Evolutionary conservation across 2,797 vertebrate species (phyloP).

Genomic region (Myoxocephalus aenaeus): DNA sequence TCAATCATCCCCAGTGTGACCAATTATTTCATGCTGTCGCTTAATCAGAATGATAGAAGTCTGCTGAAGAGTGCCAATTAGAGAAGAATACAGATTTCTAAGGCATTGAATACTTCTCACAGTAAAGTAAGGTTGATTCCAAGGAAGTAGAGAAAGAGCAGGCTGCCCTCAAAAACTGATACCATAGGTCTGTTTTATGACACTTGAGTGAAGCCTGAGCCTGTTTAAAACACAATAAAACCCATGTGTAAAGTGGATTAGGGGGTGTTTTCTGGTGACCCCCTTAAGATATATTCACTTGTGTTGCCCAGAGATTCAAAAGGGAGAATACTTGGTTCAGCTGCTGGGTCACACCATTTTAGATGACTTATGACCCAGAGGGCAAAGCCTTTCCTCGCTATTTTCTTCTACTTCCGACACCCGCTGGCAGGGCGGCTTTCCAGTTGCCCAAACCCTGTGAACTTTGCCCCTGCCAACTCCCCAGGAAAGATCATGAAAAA

Average conservation of each 20-base stretch:
- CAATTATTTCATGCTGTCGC: neutral
- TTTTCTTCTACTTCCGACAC: slow-evolving; percentile 68
- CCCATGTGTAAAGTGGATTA: slow-evolving; percentile 14
- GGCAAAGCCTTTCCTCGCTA: slow-evolving; percentile 56
- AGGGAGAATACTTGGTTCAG: slow-evolving; percentile 42
- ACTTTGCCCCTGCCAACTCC: slow-evolving; percentile 52
- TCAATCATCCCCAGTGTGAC: neutral
- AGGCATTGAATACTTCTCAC: neutral
- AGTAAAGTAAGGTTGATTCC: neutral
- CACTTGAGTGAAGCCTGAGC: neutral
- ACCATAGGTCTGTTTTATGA: slow-evolving; percentile 20
- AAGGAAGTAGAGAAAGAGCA: neutral
- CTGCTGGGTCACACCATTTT: slow-evolving; percentile 61
- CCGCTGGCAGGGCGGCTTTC: slow-evolving; percentile 52
- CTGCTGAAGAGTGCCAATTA: no score
- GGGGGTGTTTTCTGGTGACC: slow-evolving; percentile 18
- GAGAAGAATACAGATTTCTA: neutral
- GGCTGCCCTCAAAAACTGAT: slow-evolving; percentile 12
- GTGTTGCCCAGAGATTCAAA: slow-evolving; percentile 19
- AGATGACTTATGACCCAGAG: slow-evolving; percentile 65
- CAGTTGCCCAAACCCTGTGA: slow-evolving; percentile 43
- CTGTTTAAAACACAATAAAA: slow-evolving; percentile 23
- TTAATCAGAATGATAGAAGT: neutral
- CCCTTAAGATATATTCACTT: slow-evolving; percentile 21
- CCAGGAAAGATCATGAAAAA: slow-evolving; percentile 23